phyloP scores from a whole-genome alignment of 2,113 vertebrate species.

The Dasyprocta punctata region DNA sequence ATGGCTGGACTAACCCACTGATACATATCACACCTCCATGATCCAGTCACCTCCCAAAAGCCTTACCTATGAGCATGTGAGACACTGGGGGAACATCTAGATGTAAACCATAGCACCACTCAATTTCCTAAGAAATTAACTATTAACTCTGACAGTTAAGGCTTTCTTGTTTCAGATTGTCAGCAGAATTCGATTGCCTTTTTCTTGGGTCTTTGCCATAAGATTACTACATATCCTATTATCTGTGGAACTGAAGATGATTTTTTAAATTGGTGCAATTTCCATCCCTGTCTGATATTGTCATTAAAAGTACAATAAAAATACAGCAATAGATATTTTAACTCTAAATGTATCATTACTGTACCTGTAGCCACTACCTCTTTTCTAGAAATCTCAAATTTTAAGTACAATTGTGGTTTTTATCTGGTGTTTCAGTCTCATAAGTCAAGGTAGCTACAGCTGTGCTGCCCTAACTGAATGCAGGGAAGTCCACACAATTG shows the following conservation, averaged over 20 bases:
- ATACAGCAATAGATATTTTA: neutral
- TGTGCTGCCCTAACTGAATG: neutral
- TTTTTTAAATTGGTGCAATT: neutral
- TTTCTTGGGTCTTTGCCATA: neutral
- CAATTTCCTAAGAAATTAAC: neutral
- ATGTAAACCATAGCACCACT: neutral
- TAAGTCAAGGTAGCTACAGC: neutral
- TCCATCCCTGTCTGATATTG: neutral
- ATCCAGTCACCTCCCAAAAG: neutral
- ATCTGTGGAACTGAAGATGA: neutral
- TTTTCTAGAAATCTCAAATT: neutral
- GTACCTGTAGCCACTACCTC: neutral
- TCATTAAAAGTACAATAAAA: neutral
- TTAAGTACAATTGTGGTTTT: neutral
- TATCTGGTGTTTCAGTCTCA: neutral
- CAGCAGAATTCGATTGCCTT: neutral
- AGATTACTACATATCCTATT: neutral
- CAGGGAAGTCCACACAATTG: neutral
- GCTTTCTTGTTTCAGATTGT: neutral
- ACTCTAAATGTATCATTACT: neutral
- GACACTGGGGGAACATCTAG: neutral
- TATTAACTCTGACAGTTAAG: neutral
- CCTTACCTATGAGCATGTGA: neutral
- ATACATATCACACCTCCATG: neutral
- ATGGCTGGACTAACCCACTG: neutral